Percentiles rank a stretch among this genome's conserved stretches.
These are phyloP conservation scores for Gallinago solitaria DNA, from an alignment of 2,797 vertebrate species.

Conservation along the genomic window DNA sequence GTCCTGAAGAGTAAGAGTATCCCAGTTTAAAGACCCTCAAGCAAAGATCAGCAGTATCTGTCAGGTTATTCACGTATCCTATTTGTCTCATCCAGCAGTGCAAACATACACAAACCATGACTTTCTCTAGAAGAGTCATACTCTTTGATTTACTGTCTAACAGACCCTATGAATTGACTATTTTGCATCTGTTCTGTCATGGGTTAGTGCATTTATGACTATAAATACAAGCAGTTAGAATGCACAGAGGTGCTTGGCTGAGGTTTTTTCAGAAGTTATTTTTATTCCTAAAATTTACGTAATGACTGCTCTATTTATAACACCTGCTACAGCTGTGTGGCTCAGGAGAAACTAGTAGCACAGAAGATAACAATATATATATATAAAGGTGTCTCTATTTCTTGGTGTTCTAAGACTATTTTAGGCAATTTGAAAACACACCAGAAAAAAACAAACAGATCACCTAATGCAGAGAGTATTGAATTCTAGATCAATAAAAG, in stretches of 20 bases:
- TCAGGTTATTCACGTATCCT: not conserved
- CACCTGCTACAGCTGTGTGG: slow-evolving; percentile 24
- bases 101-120: not conserved
- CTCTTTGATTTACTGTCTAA: not conserved
- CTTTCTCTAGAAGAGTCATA: not conserved
- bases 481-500: not conserved
- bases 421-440: not conserved
- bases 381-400: not conserved
- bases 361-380: not conserved
- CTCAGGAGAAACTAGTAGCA: not conserved
- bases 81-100: not conserved
- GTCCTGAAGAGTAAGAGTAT: not conserved
- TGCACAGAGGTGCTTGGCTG: not conserved
- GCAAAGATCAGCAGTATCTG: not conserved
- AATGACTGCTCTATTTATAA: not conserved
- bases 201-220: not conserved
- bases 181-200: not conserved
- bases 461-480: not conserved
- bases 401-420: not conserved
- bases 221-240: not conserved
- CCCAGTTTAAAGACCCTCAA: not conserved
- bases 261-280: not conserved
- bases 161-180: not conserved
- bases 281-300: slow-evolving; percentile 10
- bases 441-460: not conserved